Evolutionary conservation across 1,140 invertebrate genomes (phyloP), one percentile per base, ranked within the genome.

Genomic region (Tetragnatha versicolor): DNA sequence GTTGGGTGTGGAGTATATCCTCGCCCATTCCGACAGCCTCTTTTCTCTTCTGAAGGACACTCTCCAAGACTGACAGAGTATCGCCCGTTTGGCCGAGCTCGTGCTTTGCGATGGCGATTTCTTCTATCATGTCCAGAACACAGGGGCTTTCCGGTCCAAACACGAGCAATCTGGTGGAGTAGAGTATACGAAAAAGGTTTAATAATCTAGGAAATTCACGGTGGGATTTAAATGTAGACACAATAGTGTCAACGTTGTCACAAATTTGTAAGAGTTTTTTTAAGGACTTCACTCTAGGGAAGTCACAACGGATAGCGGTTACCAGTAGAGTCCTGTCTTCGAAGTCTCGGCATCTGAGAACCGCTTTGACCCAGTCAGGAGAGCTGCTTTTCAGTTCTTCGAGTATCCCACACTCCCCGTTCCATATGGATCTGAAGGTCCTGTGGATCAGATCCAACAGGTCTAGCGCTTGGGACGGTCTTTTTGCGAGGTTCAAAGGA

Each of bases 1-100:
- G 49, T 58, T 47, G 27, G n/a, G 82, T 82, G 33, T 66, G 42
- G 51, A 85, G 75, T 78, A 79, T 81, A 35, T 82, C 53, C 79
- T 84, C 20, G 29, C 83, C 79, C 22, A 39, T 20, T 27, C 82
- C 82, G 6, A 83, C 25, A 3, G 78, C 47, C 42, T 72, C 45
- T 61, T 81, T 53, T 37, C 79, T 78, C 69, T 80, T 83, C 14
- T 69, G 35, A 33, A n/a, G 79, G 10, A 83, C 78, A 60, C 45
- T 42, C 61, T 81, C n/a, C 42, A 73, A 81, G 12, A 81, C 33
- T 33, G 78, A 29, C 22, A 82, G 51, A 33, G 83, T 81, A 65
- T 83, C 79, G n/a, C 81, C 51, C 12, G 79, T 66, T 2, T 79
- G 78, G 25, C 31, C 3, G 14, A 42, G 25, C 20, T 65, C 49